Conservation (phyloP, 2,113 vertebrate species). For the Apodemus speciosus region DNA sequence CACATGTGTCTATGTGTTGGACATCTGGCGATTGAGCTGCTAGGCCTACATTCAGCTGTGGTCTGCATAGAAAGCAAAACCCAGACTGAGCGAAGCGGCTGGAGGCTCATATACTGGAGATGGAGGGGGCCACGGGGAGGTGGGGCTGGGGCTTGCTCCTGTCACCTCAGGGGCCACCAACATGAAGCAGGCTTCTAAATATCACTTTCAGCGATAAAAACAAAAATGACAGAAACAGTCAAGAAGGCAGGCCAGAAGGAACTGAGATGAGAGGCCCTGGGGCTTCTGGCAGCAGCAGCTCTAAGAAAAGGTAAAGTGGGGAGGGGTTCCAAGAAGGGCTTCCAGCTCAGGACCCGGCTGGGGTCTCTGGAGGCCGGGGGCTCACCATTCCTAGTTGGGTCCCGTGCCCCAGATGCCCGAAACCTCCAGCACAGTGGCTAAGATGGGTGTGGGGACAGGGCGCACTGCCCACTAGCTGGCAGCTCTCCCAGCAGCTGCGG, state of each 20-base stretch:
- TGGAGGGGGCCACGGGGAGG: not conserved
- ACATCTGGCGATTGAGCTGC: not conserved
- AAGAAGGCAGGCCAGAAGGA: not conserved
- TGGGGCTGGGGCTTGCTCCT: not conserved
- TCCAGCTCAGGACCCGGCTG: not conserved
- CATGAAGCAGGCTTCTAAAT: not conserved
- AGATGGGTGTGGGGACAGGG: not conserved
- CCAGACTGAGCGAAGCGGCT: not conserved
- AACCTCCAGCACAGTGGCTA: not conserved
- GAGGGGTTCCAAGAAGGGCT: not conserved
- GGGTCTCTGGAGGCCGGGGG: not conserved
- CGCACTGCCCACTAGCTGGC: constrained; percentile 71
- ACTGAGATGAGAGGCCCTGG: not conserved
- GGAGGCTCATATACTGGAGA: not conserved
- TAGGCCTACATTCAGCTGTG: not conserved
- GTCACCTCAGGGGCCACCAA: not conserved
- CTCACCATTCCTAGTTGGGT: not conserved
- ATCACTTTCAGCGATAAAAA: not conserved
- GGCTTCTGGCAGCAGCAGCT: not conserved
- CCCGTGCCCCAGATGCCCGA: not conserved
- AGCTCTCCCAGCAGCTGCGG: constrained; percentile 83
- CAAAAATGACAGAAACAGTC: not conserved
- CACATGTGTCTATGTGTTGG: not conserved
- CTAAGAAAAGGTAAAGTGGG: not conserved
- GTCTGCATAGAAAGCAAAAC: not conserved